Evolutionary conservation across 2,797 vertebrate species (phyloP).

Genomic region (Phrynocephalus guinanensis): DNA sequence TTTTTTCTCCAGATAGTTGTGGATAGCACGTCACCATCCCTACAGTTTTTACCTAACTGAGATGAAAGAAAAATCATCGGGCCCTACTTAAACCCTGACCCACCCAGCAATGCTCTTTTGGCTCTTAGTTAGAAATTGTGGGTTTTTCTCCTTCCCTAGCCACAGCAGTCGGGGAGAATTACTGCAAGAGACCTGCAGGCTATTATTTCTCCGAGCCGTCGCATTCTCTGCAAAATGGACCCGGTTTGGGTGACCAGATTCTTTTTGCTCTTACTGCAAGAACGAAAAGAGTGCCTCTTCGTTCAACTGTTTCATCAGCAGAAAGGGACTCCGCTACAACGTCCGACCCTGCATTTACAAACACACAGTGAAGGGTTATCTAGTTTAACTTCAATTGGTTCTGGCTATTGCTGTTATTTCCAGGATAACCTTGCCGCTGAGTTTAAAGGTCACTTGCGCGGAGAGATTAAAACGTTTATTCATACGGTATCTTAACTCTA

Average conservation of each 20-base stretch:
- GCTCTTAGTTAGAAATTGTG: background rate
- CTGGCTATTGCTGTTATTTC: background rate
- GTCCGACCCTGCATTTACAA: background rate
- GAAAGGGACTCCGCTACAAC: background rate
- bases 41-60: background rate
- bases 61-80: background rate
- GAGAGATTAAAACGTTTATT: slow-evolving; percentile 73
- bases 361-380: background rate
- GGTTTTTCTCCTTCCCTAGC: background rate
- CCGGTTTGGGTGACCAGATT: background rate
- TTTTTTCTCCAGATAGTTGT: background rate
- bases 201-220: background rate
- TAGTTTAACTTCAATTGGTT: background rate
- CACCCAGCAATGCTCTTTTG: background rate
- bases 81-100: background rate
- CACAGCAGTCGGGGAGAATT: background rate
- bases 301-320: background rate
- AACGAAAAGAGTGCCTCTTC: background rate
- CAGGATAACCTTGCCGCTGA: background rate
- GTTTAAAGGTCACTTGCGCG: slow-evolving; percentile 38
- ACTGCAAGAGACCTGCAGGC: background rate
- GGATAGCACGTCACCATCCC: background rate
- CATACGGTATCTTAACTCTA: slow-evolving; percentile 67
- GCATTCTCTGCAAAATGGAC: background rate
- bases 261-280: background rate